Conservation (phyloP, 1,140 invertebrate species). For the Lepeophtheirus salmonis region DNA sequence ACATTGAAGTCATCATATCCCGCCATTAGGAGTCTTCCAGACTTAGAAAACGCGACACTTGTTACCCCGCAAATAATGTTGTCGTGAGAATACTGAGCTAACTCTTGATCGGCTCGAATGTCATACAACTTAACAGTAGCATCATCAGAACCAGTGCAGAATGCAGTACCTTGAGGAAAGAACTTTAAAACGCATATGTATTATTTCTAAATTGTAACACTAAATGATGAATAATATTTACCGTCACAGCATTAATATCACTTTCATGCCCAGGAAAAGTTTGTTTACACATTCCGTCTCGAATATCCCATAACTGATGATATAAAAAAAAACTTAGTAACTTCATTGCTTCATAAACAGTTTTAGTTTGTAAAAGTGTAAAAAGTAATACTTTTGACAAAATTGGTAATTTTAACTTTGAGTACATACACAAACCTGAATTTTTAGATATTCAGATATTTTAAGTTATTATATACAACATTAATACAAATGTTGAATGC, state of each 20-base stretch:
- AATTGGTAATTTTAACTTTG: too few relatives aligned
- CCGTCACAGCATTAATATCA: constrained; percentile 93
- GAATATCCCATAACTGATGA: constrained; percentile 91
- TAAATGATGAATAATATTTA: too few relatives aligned
- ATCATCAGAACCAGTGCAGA: constrained; percentile 94
- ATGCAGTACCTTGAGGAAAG: constrained; percentile 88
- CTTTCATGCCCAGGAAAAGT: constrained; percentile 96
- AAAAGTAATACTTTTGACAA: too few relatives aligned
- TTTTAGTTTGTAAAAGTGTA: too few relatives aligned
- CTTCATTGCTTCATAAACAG: too few relatives aligned
- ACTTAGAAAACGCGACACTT: constrained; percentile 90
- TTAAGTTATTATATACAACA: too few relatives aligned
- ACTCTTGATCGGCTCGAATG: constrained; percentile 77
- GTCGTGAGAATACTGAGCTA: constrained; percentile 94
- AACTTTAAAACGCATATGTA: too few relatives aligned
- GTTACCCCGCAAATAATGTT: constrained; percentile 98
- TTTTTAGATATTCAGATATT: too few relatives aligned
- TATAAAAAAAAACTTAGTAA: too few relatives aligned
- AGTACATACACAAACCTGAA: too few relatives aligned
- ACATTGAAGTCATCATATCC: constrained; percentile 98
- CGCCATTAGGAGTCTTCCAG: constrained; percentile 76
- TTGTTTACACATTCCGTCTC: constrained; percentile 90
- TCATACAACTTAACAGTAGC: constrained; percentile 93
- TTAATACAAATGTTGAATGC: too few relatives aligned
- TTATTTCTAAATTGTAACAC: too few relatives aligned